Conservation (phyloP, 2,113 vertebrate genomes). For the Alligator sinensis region DNA sequence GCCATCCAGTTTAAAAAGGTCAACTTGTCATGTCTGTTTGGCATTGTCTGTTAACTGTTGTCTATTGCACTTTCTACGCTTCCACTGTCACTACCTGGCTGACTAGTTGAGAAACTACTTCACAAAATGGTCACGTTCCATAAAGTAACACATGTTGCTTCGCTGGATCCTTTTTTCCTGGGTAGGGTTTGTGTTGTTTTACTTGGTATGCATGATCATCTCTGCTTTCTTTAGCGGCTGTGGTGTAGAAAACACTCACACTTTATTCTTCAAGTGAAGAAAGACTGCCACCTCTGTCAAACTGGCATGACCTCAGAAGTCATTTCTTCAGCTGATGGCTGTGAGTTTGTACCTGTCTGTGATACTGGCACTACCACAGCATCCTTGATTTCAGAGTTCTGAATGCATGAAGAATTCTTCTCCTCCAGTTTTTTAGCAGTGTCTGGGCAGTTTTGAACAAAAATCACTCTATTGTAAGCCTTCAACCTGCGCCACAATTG, state of each 20-base stretch:
- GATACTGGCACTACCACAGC: slow-evolving; percentile 79
- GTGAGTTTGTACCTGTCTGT: slow-evolving; percentile 80
- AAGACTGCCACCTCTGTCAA: slow-evolving; percentile 72
- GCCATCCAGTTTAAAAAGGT: not conserved
- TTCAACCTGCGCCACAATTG: slow-evolving; percentile 96
- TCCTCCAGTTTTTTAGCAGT: slow-evolving; percentile 85
- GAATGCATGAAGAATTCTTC: slow-evolving; percentile 64
- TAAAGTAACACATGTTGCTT: slow-evolving; percentile 48
- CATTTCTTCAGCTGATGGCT: slow-evolving; percentile 72
- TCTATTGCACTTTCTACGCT: slow-evolving; percentile 50
- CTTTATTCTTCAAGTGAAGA: slow-evolving; percentile 7
- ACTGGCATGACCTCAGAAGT: slow-evolving; percentile 84
- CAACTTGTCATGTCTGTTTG: slow-evolving; percentile 23
- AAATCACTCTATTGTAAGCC: slow-evolving; percentile 98
- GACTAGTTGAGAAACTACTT: slow-evolving; percentile 58
- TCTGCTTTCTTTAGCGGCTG: slow-evolving; percentile 53
- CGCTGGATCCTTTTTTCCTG: slow-evolving; percentile 48
- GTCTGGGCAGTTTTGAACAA: slow-evolving; percentile 97
- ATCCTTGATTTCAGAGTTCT: slow-evolving; percentile 80
- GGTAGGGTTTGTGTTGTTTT: not conserved
- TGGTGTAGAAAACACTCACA: slow-evolving; percentile 13
- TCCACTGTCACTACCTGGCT: slow-evolving; percentile 57
- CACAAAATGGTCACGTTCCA: slow-evolving; percentile 55
- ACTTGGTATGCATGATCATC: slow-evolving; percentile 32
- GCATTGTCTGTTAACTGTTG: slow-evolving; percentile 62